Evolutionary conservation across 2,113 vertebrate genomes (phyloP), one percentile per base, ranked within the genome.

Genomic region (Tupaia chinensis): DNA sequence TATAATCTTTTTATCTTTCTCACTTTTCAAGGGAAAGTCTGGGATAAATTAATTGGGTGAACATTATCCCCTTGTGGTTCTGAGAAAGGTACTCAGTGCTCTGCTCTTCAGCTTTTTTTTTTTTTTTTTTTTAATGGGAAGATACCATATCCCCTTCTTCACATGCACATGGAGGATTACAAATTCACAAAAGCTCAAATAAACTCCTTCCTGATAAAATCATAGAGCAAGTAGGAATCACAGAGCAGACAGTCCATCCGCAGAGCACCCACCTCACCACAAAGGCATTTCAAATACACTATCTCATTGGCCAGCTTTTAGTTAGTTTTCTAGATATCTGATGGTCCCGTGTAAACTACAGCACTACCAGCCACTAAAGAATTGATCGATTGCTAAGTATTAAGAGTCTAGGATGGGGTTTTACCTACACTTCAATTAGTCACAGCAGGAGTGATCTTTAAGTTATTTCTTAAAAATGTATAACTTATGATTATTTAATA

Each of bases 391-490:
- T 69, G 61, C 34, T 92, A 60, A 53, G 78, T 87, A 58, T 25
- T 70, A 80, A 22, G 15, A 13, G 8, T 32, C 76, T 79, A 27
- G 4, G 9, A 16, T 65, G 44, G 23, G 54, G 83, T 89, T 85
- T 65, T 25, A 34, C 15, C 5, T 19, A 8, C 82, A 91, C 83
- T 95, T 88, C n/a, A 60, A 68, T 66, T 90, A 85, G 32, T 91
- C 61, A 93, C 74, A 74, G 17, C 6, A 25, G 84, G 65, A 56
- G 23, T 73, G 54, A 87, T n/a, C 65, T 95, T 92, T 94, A 95
- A 93, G 61, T 84, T 61, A 77, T 53, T 58, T 74, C 79, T 84
- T 34, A 1, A 69, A 77, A 89, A 34, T 61, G 10, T 9, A 17
- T 68, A 80, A 84, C 20, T 22, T 20, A 80, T 44, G 44, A 85